A percentile compares a stretch with the other conserved stretches of the same genome.
These are phyloP conservation scores for Meloidogyne chitwoodi DNA, from an alignment of 1,140 invertebrate species.

Conservation along the genomic window DNA sequence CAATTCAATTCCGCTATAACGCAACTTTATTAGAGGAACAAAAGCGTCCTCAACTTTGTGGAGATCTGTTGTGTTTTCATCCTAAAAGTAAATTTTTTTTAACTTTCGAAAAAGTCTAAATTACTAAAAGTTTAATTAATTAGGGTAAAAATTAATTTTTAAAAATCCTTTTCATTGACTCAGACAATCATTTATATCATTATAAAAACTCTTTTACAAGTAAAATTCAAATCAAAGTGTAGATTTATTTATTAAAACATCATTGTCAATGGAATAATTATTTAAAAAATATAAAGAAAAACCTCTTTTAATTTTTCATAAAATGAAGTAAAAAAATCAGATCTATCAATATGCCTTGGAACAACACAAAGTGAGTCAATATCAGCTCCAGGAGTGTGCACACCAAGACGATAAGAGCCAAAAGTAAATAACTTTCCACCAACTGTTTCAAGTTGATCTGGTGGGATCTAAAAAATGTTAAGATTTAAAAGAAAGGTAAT, in stretches of 20 bases:
- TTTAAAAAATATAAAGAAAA: conserved; percentile 48
- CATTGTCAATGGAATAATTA: conserved; percentile 20
- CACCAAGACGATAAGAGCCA: conserved; percentile 83
- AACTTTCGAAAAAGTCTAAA: not conserved
- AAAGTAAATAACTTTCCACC: conserved; percentile 99
- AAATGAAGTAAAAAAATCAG: conserved; percentile 91
- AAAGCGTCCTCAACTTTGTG: conserved; percentile 94
- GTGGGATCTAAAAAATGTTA: conserved; percentile 71
- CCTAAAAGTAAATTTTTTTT: conserved; percentile 35
- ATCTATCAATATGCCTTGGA: conserved; percentile 84
- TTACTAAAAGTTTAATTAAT: too few relatives aligned
- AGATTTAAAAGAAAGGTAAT: too few relatives aligned
- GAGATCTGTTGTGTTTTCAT: conserved; percentile 58
- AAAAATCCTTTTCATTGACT: not conserved
- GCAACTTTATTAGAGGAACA: conserved; percentile 98
- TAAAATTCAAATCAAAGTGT: conserved; percentile 35
- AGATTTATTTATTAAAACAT: conserved; percentile 20
- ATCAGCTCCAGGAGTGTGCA: conserved; percentile 89
- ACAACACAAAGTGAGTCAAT: conserved; percentile 97
- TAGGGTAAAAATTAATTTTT: too few relatives aligned
- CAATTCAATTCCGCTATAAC: conserved; percentile 86
- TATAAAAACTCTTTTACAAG: conserved; percentile 1
- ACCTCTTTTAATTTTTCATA: conserved; percentile 81
- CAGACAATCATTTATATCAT: not conserved
- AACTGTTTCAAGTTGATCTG: conserved; percentile 71